These are phyloP conservation scores for Monochamus saltuarius DNA, from an alignment of 1,140 invertebrate genomes.

Conservation along the genomic window DNA sequence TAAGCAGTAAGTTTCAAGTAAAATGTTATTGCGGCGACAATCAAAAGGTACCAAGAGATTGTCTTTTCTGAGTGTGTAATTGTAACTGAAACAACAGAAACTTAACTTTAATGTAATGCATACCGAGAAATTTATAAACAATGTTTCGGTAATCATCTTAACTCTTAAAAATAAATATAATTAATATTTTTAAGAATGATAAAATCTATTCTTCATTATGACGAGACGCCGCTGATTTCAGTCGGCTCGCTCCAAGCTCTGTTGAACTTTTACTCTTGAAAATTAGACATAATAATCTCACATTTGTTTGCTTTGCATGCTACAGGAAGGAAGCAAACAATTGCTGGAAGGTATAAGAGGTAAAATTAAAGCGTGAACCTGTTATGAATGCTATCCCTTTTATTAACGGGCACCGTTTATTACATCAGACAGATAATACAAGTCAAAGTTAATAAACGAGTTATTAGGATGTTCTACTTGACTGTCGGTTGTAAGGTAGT, in stretches of 20 bases:
- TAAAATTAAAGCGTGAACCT: slow-evolving; percentile 7
- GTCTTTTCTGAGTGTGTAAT: no score
- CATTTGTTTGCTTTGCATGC: slow-evolving; percentile 10
- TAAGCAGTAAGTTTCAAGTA: no score
- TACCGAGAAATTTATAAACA: no score
- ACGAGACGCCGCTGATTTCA: no score
- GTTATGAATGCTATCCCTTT: slow-evolving; percentile 10
- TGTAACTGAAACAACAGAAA: no score
- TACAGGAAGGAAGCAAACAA: slow-evolving; percentile 20
- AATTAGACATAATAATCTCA: slow-evolving; percentile 18
- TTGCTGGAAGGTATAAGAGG: slow-evolving; percentile 19
- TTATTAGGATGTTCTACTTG: not conserved
- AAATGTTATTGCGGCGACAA: no score
- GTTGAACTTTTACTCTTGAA: slow-evolving; percentile 11
- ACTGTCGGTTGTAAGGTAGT: not conserved
- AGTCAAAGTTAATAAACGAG: not conserved
- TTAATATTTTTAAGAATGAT: no score
- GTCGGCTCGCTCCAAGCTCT: not conserved
- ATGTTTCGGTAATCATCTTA: no score
- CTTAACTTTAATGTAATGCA: no score
- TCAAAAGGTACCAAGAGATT: no score
- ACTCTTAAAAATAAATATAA: no score
- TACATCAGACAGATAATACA: slow-evolving; percentile 13
- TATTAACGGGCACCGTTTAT: slow-evolving; percentile 15
- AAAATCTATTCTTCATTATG: no score